These are phyloP conservation scores for Alaudala cheleensis DNA, from an alignment of 2,113 vertebrate species.

Conservation along the genomic window DNA sequence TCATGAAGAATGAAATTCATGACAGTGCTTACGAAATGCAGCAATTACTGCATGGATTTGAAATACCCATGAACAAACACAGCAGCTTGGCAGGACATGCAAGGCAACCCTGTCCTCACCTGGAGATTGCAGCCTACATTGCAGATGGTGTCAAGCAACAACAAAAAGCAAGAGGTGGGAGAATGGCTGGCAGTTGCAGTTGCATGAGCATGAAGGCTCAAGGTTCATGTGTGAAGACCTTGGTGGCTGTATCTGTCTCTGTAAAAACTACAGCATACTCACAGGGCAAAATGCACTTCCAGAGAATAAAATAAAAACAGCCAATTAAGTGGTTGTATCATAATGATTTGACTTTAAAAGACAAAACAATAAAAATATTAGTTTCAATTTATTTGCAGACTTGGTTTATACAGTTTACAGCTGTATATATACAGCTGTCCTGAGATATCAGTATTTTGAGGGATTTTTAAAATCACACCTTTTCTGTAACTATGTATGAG, in stretches of 20 bases:
- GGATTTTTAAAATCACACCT: not conserved
- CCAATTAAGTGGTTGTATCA: not conserved
- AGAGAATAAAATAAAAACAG: not conserved
- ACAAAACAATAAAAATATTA: not conserved
- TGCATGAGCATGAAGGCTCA: not conserved
- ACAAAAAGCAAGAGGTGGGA: not conserved
- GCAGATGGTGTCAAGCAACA: not conserved
- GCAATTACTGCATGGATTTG: not conserved
- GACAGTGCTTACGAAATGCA: not conserved
- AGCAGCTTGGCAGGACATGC: not conserved
- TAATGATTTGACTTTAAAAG: not conserved
- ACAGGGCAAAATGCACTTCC: not conserved
- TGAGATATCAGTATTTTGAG: not conserved
- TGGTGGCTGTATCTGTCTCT: not conserved
- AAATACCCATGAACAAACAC: accelerated
- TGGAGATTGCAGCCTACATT: not conserved
- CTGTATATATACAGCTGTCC: not conserved
- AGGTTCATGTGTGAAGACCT: not conserved
- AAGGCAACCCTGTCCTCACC: accelerated
- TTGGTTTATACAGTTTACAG: not conserved
- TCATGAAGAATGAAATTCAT: not conserved
- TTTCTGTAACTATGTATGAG: not conserved
- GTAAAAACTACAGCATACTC: not conserved
- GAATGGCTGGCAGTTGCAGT: not conserved
- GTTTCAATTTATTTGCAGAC: not conserved